These are phyloP conservation scores for Suricata suricatta DNA, from an alignment of 2,113 vertebrate genomes.

Conservation along the genomic window DNA sequence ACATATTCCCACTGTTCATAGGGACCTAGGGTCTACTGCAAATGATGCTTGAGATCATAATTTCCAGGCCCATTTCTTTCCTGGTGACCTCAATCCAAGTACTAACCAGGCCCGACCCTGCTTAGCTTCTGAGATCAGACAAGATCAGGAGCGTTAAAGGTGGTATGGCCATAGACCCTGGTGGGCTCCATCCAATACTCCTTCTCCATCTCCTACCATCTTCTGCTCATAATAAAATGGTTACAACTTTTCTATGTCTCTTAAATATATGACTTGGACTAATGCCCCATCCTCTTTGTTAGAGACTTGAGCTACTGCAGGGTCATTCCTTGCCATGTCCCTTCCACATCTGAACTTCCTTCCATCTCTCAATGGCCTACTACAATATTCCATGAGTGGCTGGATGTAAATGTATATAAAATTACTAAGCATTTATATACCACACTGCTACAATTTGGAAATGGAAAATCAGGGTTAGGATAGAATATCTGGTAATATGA, in stretches of 20 bases:
- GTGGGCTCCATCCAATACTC: background rate
- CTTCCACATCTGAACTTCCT: background rate
- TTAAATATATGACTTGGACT: background rate
- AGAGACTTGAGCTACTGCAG: background rate
- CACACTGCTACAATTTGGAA: background rate
- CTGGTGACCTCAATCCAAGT: background rate
- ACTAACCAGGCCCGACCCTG: too few relatives aligned
- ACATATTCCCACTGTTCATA: background rate
- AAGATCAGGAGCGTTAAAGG: too few relatives aligned
- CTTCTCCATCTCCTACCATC: background rate
- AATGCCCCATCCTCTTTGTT: background rate
- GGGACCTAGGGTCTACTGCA: background rate
- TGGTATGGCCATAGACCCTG: background rate
- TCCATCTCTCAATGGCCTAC: background rate
- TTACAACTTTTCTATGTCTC: background rate
- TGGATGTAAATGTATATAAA: background rate
- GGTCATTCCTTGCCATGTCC: background rate
- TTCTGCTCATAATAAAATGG: background rate
- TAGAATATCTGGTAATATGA: background rate
- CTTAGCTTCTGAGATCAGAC: too few relatives aligned
- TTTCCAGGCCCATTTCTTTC: background rate
- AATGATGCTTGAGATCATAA: background rate
- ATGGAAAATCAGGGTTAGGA: background rate
- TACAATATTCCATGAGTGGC: background rate
- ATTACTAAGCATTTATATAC: background rate